Base-by-base conservation (phyloP, 1,140 invertebrate species). In the Gonatopus flavifemur region DNA sequence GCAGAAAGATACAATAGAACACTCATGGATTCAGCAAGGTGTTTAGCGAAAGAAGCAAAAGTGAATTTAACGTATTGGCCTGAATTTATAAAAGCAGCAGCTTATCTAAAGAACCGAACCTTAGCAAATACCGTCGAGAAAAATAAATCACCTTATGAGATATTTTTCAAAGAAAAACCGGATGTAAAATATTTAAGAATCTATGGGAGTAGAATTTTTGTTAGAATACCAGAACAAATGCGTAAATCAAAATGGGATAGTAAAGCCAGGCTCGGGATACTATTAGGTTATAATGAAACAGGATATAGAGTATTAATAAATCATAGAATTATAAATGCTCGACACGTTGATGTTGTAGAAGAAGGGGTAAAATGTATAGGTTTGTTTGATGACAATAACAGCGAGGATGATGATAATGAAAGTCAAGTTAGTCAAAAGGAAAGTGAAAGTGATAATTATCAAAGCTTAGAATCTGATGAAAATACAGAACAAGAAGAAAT, bases 301-400 rank as follows among this genome's bases (percentile, higher is more conserved):
- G 12, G 25, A 6, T 28, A 28, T 28, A 28, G 12, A 12, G 25
- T 28, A 28, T 28, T 7, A 28, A 7, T 28, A 12, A 28, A 28
- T 28, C 6, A 12, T 28, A 28, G 12, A 28, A 28, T 28, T 7
- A 12, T 28, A 28, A 32, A 61, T 63, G 51, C 39, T 62, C 39
- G n/a, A 59, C 51, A 2, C 35, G 28, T 0, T 52, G 56, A 46
- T 59, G 55, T 52, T 52, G 59, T 46, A 30, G 53, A 36, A 24
- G n/a, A 30, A 48, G 65, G 43, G 42, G 52, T 15, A 55, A 52
- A 30, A 24, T 66, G 24, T 28, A 55, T 49, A 64, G 49, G 59
- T 56, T 43, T 20, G 69, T 53, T 65, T 72, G 67, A n/a, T n/a
- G 22, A 42, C 4, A 18, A 42, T 28, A 24, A 42, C n/a, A n/a